Base-by-base conservation (phyloP, 2,797 vertebrate species). In the Tachyglossus aculeatus region DNA sequence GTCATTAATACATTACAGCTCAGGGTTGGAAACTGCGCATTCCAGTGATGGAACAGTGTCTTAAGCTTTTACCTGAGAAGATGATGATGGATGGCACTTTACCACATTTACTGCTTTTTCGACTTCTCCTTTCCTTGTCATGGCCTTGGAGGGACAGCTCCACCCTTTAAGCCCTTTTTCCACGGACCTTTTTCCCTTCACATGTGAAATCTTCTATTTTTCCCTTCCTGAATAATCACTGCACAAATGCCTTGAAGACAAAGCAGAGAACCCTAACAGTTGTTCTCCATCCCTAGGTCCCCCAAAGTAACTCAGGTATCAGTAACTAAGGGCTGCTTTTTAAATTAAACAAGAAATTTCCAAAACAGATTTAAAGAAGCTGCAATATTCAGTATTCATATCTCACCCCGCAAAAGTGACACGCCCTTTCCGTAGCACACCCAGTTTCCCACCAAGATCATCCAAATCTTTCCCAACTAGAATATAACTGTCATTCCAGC, bases 311-410 rank as follows among this genome's bases (percentile, higher is more conserved):
- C 71, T 36, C 55, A 9, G 63, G 45, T 54, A 67, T 41, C 57
- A 45, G 4, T 66, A 69, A 40, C 32, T 25, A 66, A 37, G 41
- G 6, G 60, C 47, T 78, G 55, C 72, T 64, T 68, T 53, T 71
- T 78, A 74, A 57, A 63, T 86, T 80, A 74, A 24, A 39, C 24
- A 43, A 31, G 32, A 25, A 81, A 83, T 82, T 80, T 58, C 70
- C 13, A 54, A 43, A 54, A 37, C 63, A 37, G 47, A 38, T 45
- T 59, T 82, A 45, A 5, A 38, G 66, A 73, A 79, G 72, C 75
- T 54, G 1, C 54, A 24, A 41, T 74, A 70, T 66, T 54, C 61
- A 71, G 54, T 64, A 61, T 81, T 77, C 54, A 52, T 67, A 65
- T 40, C 76, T 69, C 18, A 53, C 58, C 61, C 32, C 16, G 71